Base-by-base conservation (phyloP, 2,113 vertebrate species). In the Tautogolabrus adspersus region DNA sequence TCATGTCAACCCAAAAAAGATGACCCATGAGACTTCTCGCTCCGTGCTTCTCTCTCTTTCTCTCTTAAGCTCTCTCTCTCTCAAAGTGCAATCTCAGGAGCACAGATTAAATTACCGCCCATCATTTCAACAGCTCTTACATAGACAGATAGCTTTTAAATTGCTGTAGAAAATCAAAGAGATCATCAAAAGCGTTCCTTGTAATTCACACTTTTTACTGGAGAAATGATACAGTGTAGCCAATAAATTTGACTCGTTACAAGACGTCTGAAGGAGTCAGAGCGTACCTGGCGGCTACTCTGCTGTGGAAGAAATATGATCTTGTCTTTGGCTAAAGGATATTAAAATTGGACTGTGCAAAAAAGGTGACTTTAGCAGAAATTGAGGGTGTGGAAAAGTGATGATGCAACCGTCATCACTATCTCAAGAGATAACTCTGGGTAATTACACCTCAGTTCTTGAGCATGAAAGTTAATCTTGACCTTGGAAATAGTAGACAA, bases 121-220 rank as follows among this genome's bases (percentile, higher is more conserved):
- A 62, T 75, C 79, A 55, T 84, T 73, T 68, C 63, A 64, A 51
- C 66, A 55, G 81, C 79, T 86, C 74, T 73, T 70, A 82, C 74
- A 67, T 16, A 79, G 83, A 89, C 69, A 63, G 73, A 86, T 83
- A 52, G 77, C 61, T 85, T 90, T 87, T 82, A 86, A 90, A 86
- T 89, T 83, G 79, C 76, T 42, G 73, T 26, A 37, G 83, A 86
- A 81, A 83, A 86, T 80, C 84, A 44, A 62, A 82, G 60, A 85
- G 81, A 85, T 86, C 76, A 75, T 84, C 85, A 81, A 83, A 82
- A 64, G 61, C 0, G 2, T 75, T 86, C 64, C 63, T 49, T 66
- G 82, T 72, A 79, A 83, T 83, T 89, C 72, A 55, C 63, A 74
- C 79, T 86, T 87, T 42, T 82, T 70, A 79, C 77, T 54, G 77